Evolutionary conservation across 2,797 vertebrate genomes (phyloP), one percentile per base, ranked within the genome.

Genomic region (Phoeniculus purpureus): DNA sequence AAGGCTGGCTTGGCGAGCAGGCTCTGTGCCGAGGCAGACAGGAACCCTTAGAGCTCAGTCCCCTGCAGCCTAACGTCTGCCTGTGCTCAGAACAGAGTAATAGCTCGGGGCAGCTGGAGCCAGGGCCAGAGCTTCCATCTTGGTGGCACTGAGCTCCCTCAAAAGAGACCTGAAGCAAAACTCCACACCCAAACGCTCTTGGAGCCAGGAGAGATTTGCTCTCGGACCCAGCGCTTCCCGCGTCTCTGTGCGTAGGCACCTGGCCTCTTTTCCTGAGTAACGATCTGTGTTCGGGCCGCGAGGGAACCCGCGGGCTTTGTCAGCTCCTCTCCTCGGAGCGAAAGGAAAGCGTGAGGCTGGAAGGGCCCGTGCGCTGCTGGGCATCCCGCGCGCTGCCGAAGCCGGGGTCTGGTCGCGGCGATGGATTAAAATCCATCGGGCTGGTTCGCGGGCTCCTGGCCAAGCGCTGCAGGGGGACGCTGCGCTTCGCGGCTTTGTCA

Each of bases 381-480:
- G 89, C 88, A 89, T 70, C 75, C 50, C 76, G 70, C 52, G 56
- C 51, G 37, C 56, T 71, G 75, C 62, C 74, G n/a, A 86, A 89
- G 84, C 81, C 93, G 80, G 81, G 90, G 72, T 93, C 90, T 85
- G 94, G 79, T 92, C 89, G 93, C 95, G 96, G 90, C 89, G 93
- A 71, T 95, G 94, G 95, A 97, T 96, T 97, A 95, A 96, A 96
- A 90, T 89, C 54, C 94, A 96, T 96, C 90, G 92, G 80, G 78
- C 74, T 95, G 94, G 95, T 96, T 97, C 95, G 95, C 68, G 94
- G 85, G 77, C 87, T 95, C 75, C 80, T 89, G 87, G 92, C 94
- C 96, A 95, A 83, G 90, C 88, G 58, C 89, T 92, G 81, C 56
- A 84, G 81, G 84, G 94, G 93, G 65, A 72, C 64, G 54, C 31